Evolutionary conservation across 2,888 invertebrate genomes (phyloP).

Genomic region (Hypena proboscidalis): DNA sequence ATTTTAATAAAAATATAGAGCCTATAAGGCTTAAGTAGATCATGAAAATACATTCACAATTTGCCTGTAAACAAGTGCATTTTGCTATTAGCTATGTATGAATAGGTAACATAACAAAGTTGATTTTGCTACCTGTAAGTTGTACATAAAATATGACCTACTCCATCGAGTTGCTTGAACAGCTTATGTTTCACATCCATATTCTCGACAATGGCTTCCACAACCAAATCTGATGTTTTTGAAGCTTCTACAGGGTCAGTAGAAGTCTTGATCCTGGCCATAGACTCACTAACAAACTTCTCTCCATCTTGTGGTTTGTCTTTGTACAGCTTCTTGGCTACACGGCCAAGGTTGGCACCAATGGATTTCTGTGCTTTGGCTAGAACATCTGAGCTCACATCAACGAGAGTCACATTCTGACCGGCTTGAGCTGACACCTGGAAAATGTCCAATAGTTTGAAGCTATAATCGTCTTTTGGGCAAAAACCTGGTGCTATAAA

Average conservation of each 20-base stretch:
- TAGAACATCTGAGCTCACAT: constrained; percentile 89
- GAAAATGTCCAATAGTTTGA: background rate
- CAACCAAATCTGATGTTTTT: constrained; percentile 89
- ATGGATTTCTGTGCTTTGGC: constrained; percentile 90
- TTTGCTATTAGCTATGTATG: no score
- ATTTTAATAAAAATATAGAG: no score
- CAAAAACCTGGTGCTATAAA: no score
- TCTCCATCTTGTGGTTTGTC: constrained; percentile 87
- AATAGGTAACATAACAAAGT: no score
- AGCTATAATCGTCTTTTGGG: no score
- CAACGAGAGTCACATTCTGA: constrained; percentile 92
- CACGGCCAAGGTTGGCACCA: constrained; percentile 88
- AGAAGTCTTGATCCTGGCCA: constrained; percentile 78
- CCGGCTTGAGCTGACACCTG: constrained; percentile 94
- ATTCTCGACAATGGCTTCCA: constrained; percentile 96
- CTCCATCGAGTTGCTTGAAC: constrained; percentile 90
- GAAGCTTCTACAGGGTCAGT: constrained; percentile 87
- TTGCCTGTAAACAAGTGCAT: no score
- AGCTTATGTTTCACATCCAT: constrained; percentile 91
- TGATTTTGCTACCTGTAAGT: no score
- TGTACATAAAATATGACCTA: constrained; percentile 49
- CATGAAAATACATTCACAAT: no score
- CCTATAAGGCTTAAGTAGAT: background rate
- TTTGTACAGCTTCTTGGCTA: constrained; percentile 92
- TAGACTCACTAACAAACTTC: constrained; percentile 87